Evolutionary conservation across 2,797 vertebrate species (phyloP), one percentile per base, ranked within the genome.

Genomic region (Argentina silus): DNA sequence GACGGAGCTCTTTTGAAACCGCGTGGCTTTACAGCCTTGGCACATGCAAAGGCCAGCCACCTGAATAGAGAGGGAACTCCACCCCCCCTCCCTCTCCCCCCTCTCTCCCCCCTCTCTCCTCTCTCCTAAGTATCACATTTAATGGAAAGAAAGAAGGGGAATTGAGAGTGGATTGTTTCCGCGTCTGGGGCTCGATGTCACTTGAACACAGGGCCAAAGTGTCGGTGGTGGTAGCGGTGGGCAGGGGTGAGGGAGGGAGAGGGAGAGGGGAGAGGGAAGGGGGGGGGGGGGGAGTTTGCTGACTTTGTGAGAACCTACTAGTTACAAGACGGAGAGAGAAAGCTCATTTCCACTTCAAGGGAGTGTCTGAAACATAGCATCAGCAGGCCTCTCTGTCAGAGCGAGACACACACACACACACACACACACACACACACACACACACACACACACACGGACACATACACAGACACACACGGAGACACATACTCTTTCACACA

Each of bases 271-370:
- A 17, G 8, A 2, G 66, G 71, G 67, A 63, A 74, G 78, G 82
- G 78, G 64, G 72, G 78, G 61, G 76, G 80, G 79, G 75, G 67
- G 76, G 84, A 12, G 47, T 91, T 89, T 91, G 90, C 92, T 93
- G 92, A 92, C 89, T 88, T 88, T 82, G 85, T 90, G 87, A 90
- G 88, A 91, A 90, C 70, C 70, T 86, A 85, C 89, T 87, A 85
- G 86, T 90, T 91, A 89, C 70, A 80, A 91, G 86, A 85, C 78
- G 65, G n/a, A 71, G 19, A 11, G 56, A 86, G 74, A 81, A 86
- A 89, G 81, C 90, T 93, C 84, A 93, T 93, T 94, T 92, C 89
- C 91, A 92, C 91, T 91, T 94, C 91, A 93, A 93, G 90, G 86
- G 83, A 86, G 87, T 78, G 84, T 84, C 87, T 90, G 90, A 91